phyloP scores from a whole-genome alignment of 2,113 vertebrate genomes.

The Candoia aspera region DNA sequence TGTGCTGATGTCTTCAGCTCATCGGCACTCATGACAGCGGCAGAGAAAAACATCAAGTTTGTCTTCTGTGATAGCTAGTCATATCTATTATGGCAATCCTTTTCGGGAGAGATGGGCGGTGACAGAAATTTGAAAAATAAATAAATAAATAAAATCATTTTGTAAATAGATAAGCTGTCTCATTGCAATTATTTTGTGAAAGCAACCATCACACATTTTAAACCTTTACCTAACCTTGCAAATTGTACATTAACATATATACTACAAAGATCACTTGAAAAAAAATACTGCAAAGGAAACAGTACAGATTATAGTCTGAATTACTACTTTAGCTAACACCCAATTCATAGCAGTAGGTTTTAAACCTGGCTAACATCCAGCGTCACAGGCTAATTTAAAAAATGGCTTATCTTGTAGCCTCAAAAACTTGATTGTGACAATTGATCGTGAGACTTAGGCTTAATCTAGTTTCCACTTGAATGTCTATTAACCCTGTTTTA shows the following conservation, averaged over 20 bases:
- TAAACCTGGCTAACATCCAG: not conserved
- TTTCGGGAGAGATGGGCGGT: no score
- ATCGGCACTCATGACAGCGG: no score
- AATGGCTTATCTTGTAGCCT: not conserved
- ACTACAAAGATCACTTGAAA: not conserved
- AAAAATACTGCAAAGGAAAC: not conserved
- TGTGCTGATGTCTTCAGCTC: no score
- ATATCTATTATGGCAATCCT: not conserved
- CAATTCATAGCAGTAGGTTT: not conserved
- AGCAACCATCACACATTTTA: not conserved
- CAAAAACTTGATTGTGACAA: not conserved
- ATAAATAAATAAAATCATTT: no score
- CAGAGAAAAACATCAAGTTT: not conserved
- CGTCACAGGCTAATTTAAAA: not conserved
- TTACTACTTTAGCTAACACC: not conserved
- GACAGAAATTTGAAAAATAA: no score
- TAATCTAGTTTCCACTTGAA: not conserved
- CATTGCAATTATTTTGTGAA: not conserved
- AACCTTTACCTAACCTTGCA: not conserved
- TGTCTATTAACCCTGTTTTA: not conserved
- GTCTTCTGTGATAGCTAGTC: not conserved
- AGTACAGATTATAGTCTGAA: not conserved
- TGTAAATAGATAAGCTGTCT: not conserved
- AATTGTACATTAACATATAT: not conserved
- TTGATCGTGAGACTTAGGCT: not conserved